Percentiles rank a stretch among this genome's conserved stretches.
Evolutionary conservation across 2,888 invertebrate species (phyloP).

Genomic region (Tetrapedia diversipes): DNA sequence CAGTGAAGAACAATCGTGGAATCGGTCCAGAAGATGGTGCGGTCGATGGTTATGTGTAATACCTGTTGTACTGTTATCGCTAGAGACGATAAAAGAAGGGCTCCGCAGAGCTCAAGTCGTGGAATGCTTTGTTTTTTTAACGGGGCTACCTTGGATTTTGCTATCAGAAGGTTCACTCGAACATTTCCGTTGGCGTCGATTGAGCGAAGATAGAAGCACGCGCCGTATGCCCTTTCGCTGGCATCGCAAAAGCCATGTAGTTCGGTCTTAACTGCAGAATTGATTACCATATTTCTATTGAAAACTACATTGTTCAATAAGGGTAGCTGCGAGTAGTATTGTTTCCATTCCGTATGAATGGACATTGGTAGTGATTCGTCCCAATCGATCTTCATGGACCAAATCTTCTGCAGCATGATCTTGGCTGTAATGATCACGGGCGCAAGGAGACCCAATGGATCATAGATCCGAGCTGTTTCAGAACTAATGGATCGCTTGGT

Average conservation of each 20-base stretch:
- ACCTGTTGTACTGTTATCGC: background rate
- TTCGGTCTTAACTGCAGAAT: background rate
- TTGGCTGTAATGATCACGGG: constrained; percentile 36
- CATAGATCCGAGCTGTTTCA: constrained; percentile 61
- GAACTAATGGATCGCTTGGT: constrained; percentile 35
- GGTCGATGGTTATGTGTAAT: background rate
- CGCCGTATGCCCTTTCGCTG: background rate
- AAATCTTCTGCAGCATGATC: background rate
- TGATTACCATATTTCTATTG: background rate
- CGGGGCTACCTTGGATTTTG: background rate
- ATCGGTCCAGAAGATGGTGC: background rate
- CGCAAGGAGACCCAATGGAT: constrained; percentile 59
- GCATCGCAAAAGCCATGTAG: background rate
- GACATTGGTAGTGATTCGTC: no score
- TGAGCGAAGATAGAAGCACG: background rate
- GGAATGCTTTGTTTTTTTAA: background rate
- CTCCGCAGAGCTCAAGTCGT: no score
- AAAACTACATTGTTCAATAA: background rate
- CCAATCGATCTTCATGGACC: background rate
- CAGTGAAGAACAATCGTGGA: background rate
- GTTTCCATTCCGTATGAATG: background rate
- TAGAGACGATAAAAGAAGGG: no score
- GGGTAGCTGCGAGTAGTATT: background rate
- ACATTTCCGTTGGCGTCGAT: no score
- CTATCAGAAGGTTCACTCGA: background rate